Conservation (phyloP, 2,888 invertebrate genomes). For the Lordiphosa fenestrarum region DNA sequence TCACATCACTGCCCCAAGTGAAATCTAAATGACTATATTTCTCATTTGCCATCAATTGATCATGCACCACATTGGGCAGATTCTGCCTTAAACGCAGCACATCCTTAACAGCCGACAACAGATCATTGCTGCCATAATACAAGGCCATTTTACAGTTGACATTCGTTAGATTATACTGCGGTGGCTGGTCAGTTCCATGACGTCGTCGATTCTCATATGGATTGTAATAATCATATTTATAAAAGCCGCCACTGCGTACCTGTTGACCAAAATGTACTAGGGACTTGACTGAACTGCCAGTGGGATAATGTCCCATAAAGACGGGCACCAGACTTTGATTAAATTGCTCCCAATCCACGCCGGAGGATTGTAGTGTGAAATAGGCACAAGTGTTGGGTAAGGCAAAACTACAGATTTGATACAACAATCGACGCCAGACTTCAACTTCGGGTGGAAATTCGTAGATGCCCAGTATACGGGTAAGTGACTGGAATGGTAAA, state of each 20-base stretch:
- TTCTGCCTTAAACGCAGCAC: conserved; percentile 39
- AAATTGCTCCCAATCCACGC: conserved; percentile 78
- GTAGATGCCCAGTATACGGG: conserved; percentile 23
- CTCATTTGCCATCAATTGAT: conserved; percentile 35
- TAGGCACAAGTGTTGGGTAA: conserved; percentile 60
- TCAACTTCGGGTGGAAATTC: conserved; percentile 50
- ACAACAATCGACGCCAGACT: conserved; percentile 16
- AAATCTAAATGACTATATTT: conserved; percentile 50
- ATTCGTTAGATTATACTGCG: conserved; percentile 80
- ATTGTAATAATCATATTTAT: conserved; percentile 82
- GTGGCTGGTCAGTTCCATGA: conserved; percentile 57
- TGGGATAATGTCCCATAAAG: conserved; percentile 83
- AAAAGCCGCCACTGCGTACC: conserved; percentile 68
- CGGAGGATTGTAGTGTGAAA: conserved; percentile 81
- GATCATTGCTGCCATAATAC: conserved; percentile 59
- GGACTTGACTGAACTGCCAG: conserved; percentile 82
- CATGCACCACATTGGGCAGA: conserved; percentile 64
- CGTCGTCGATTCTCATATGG: conserved; percentile 34
- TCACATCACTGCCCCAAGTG: conserved; percentile 35
- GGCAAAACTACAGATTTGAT: conserved; percentile 33
- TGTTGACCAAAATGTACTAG: conserved; percentile 82
- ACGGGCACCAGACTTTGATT: conserved; percentile 82
- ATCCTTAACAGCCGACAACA: conserved; percentile 80
- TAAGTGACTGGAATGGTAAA: not conserved
- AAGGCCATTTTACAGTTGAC: conserved; percentile 80